Base-by-base conservation (phyloP, 2,888 invertebrate genomes). In the Steinernema hermaphroditum region DNA sequence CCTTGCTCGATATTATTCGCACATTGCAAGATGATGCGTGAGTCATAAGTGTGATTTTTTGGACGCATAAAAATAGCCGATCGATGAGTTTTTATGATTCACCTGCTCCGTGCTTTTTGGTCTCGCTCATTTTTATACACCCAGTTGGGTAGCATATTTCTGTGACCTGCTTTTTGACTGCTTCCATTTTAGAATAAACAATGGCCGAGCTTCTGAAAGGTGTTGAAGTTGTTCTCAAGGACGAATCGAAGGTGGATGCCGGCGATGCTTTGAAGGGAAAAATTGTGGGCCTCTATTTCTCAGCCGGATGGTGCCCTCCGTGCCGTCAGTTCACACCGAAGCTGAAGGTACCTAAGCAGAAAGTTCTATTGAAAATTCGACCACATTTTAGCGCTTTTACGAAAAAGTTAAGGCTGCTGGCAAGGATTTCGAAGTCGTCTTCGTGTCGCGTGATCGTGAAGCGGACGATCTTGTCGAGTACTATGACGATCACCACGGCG, bases 281-380 rank as follows among this genome's bases (percentile, higher is more conserved):
- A 77, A 83, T 88, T 2, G 83, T 88, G 2, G 89, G 88, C 4
- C 81, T 89, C 19, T 89, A 90, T 81, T 90, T 90, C 81, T 89
- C 89, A 0, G 89, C 89, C n/a, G 88, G 88, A 71, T 90, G 89
- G 89, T 89, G 46, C 46, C 85, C 85, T 0, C 83, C 85, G 4
- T 85, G 85, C 74, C 81, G 83, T 41, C 79, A 81, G 50, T 85
- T 85, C 73, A 85, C 85, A 0, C 84, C 83, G 8, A 85, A 84
- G 69, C 76, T 85, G 19, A 82, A 82, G 74, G 82, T 82, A 24
- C 37, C 43, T 14, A 41, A 14, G 9, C 9, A 14, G 9, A 8
- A 41, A 9, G 8, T 41, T 8, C 19, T 68, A 2, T 34, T 24
- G 24, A 22, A 8, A 46, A 37, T 69, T 73, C 32, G 22, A 14